phyloP scores from a whole-genome alignment of 2,888 invertebrate species.

The Stratiomys singularior region DNA sequence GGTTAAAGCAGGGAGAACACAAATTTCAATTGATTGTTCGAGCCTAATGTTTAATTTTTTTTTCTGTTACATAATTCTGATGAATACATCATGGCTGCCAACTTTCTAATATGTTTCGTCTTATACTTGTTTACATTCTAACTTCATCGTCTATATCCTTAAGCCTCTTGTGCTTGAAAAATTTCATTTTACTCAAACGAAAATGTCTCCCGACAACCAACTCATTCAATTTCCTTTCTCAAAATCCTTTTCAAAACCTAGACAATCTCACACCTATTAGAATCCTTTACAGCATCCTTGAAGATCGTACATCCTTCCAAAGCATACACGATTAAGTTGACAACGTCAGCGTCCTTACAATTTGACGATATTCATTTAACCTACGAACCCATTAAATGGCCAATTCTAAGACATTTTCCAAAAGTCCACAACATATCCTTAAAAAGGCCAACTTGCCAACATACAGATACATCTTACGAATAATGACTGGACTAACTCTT shows the following conservation, averaged over 20 bases:
- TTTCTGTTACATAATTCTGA: too few relatives aligned
- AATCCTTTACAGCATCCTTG: background rate
- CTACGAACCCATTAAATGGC: slow-evolving; percentile 27
- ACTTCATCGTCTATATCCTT: too few relatives aligned
- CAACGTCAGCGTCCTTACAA: background rate
- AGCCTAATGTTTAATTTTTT: too few relatives aligned
- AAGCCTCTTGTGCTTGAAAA: background rate
- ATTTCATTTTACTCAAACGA: background rate
- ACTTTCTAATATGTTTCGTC: background rate
- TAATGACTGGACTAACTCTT: background rate
- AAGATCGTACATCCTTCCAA: background rate
- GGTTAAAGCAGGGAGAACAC: too few relatives aligned
- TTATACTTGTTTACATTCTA: background rate
- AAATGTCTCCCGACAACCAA: too few relatives aligned
- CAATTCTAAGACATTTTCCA: slow-evolving; percentile 14
- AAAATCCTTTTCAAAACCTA: too few relatives aligned
- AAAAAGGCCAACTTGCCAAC: background rate
- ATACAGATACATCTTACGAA: background rate
- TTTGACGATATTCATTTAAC: too few relatives aligned
- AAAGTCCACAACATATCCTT: background rate
- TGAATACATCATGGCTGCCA: background rate
- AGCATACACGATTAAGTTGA: slow-evolving; percentile 26
- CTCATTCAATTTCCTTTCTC: too few relatives aligned
- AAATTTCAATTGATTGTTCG: too few relatives aligned
- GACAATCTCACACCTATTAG: too few relatives aligned